Conservation (phyloP, 2,888 invertebrate species). For the Phania funesta region DNA sequence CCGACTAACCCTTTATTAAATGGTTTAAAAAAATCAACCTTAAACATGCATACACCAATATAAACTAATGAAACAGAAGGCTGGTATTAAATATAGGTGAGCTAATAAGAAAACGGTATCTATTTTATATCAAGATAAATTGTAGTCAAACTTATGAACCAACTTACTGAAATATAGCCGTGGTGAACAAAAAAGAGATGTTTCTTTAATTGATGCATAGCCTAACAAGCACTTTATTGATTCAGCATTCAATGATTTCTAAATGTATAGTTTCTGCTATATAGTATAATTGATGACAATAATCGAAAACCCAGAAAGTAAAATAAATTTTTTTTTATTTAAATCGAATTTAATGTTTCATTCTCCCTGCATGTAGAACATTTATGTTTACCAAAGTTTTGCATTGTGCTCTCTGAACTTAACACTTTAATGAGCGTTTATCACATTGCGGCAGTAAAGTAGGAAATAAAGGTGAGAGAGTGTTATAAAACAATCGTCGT, state of each 20-base stretch:
- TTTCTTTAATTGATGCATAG: no score
- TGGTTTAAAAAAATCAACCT: not conserved
- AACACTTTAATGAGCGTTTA: slow-evolving; percentile 20
- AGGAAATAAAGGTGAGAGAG: not conserved
- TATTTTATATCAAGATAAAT: slow-evolving; percentile 13
- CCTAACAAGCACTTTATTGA: no score
- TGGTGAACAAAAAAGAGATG: not conserved
- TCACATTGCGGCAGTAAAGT: not conserved
- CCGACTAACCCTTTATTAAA: slow-evolving; percentile 49
- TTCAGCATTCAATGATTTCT: no score
- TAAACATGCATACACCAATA: not conserved
- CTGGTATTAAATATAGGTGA: not conserved
- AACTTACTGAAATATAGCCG: not conserved
- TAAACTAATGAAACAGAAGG: slow-evolving; percentile 8
- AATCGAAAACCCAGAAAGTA: not conserved
- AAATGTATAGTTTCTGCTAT: no score
- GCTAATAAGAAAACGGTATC: not conserved
- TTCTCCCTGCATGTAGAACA: slow-evolving; percentile 40
- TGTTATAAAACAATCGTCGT: slow-evolving; percentile 11
- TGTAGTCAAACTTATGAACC: not conserved
- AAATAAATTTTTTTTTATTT: not conserved
- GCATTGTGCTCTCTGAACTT: not conserved
- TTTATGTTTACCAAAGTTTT: slow-evolving; percentile 58
- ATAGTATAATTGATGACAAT: no score
- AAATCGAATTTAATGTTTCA: slow-evolving; percentile 38